Evolutionary conservation across 2,113 vertebrate genomes (phyloP).

Genomic region (Dromiciops gliroides): DNA sequence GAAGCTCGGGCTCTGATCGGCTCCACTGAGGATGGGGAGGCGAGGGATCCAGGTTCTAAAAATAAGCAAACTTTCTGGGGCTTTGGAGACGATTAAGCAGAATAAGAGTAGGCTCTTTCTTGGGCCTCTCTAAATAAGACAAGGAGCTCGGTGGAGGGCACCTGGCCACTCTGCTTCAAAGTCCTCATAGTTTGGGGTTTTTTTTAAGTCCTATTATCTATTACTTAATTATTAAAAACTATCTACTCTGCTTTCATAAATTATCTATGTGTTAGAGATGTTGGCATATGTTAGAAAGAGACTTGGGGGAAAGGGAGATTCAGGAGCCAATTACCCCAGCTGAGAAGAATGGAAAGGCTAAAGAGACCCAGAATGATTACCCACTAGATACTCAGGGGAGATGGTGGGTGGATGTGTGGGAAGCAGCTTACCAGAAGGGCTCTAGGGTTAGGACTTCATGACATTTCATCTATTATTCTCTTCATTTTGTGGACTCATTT

Average conservation of each 20-base stretch:
- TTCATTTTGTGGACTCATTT: neutral
- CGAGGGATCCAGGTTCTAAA: slow-evolving; percentile 51
- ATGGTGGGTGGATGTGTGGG: neutral
- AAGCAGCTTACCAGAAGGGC: neutral
- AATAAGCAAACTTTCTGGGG: slow-evolving; percentile 66
- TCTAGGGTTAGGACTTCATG: slow-evolving; percentile 15
- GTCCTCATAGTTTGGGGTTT: slow-evolving; percentile 31
- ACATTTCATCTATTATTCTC: slow-evolving; percentile 25
- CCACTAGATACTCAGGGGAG: slow-evolving; percentile 7
- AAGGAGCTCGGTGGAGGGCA: slow-evolving; percentile 1
- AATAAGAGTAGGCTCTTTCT: slow-evolving; percentile 52
- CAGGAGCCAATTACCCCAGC: slow-evolving; percentile 75
- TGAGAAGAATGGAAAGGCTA: slow-evolving; percentile 64
- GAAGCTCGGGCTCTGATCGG: neutral
- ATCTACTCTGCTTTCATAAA: slow-evolving; percentile 86
- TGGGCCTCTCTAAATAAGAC: slow-evolving; percentile 56
- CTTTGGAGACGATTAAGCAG: slow-evolving; percentile 55
- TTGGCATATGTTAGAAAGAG: slow-evolving; percentile 65
- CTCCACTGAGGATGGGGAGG: slow-evolving; percentile 19
- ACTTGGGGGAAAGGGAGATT: slow-evolving; percentile 61
- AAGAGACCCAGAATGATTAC: slow-evolving; percentile 27
- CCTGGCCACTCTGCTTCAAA: slow-evolving; percentile 64
- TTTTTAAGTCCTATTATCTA: slow-evolving; percentile 79
- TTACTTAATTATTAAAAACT: slow-evolving; percentile 87
- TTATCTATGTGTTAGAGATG: slow-evolving; percentile 83